Evolutionary conservation across 2,113 vertebrate species (phyloP), one percentile per base, ranked within the genome.

Genomic region (Pangasianodon gigas): DNA sequence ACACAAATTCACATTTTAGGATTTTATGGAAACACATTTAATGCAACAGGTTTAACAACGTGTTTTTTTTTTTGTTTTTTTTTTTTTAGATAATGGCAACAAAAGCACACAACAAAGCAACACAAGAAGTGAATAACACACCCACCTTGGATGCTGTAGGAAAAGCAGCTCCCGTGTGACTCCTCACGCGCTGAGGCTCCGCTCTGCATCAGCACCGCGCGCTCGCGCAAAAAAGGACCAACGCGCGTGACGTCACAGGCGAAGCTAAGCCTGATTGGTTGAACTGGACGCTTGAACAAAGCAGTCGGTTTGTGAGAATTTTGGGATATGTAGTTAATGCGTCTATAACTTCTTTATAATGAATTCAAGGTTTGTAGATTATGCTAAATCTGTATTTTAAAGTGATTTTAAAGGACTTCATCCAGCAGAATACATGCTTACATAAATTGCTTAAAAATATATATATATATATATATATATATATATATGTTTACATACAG

Each of bases 171-270:
- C 65, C 13, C 2, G 62, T 41, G 5, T 69, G 13, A 67, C 32
- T 85, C 56, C 46, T 56, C 85, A 69, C 86, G 88, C 92, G 90
- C 86, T 46, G 65, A 81, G 75, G 85, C 84, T 88, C 86, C 74
- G 46, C 90, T 93, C 91, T 90, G 89, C 91, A 85, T 88, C 91
- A 89, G 90, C 58, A 88, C 84, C 85, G 67, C 84, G 74, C 56
- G 90, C 88, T 92, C 92, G 94, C 94, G 94, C 95, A 94, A 94
- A 95, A 95, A 93, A 51, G 89, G 44, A 84, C 80, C n/a, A 29
- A 79, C 79, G 84, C 14, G 0, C 1, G 0, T 26, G 10, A 90
- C 94, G 94, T 95, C 93, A 94, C 14, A 37, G 0, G 10, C 41
- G 0, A 32, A n/a, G 24, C 3, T 84, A 26, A 51, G 37, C 1